Conservation (phyloP, 2,113 vertebrate species). For the Lepus europaeus region DNA sequence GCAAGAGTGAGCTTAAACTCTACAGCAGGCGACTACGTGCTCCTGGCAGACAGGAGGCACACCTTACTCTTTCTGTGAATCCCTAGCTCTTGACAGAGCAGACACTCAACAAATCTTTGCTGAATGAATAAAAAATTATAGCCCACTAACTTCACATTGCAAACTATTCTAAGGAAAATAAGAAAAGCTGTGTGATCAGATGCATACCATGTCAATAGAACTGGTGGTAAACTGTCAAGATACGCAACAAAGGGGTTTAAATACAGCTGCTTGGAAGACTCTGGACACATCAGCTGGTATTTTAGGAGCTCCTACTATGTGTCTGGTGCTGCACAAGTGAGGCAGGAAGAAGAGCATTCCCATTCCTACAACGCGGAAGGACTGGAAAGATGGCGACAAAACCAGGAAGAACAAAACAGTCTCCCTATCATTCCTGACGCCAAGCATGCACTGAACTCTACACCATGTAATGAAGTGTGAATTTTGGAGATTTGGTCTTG, state of each 20-base stretch:
- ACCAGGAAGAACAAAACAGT: background rate
- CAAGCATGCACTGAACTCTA: background rate
- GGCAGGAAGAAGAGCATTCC: background rate
- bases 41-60: background rate
- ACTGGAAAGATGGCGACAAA: background rate
- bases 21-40: background rate
- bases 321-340: background rate
- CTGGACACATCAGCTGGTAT: background rate
- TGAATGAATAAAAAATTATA: slow-evolving; percentile 20
- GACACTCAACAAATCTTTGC: background rate
- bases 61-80: background rate
- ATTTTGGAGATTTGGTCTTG: background rate
- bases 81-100: background rate
- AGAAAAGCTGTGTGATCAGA: background rate
- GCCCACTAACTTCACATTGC: background rate
- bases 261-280: background rate
- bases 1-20: background rate
- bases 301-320: background rate
- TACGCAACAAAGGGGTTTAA: background rate
- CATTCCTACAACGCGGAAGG: background rate
- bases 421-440: too few species aligned
- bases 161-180: slow-evolving; percentile 20
- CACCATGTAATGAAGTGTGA: background rate
- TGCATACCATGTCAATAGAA: background rate
- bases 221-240: background rate